These are phyloP conservation scores for Brachypalpus laphriformis DNA, from an alignment of 2,888 invertebrate genomes.

Conservation along the genomic window DNA sequence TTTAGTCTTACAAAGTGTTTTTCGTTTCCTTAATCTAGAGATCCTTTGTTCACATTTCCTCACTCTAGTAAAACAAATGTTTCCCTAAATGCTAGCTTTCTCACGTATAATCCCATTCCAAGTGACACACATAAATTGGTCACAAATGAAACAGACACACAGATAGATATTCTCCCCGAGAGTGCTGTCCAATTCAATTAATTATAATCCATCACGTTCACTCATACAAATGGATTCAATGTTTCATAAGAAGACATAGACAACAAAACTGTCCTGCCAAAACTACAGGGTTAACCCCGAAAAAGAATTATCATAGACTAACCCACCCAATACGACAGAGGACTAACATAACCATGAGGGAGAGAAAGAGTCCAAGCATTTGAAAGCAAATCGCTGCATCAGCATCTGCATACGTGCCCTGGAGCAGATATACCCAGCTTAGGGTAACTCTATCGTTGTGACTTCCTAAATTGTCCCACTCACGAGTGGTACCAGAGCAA, in stretches of 20 bases:
- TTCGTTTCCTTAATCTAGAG: constrained; percentile 23
- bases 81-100: not conserved
- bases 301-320: constrained; percentile 30
- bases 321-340: constrained; percentile 5
- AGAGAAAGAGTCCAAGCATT: constrained; percentile 2
- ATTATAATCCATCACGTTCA: constrained; percentile 72
- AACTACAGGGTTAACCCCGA: constrained; percentile 30
- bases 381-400: constrained; percentile 50
- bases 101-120: not conserved
- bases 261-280: constrained; percentile 32
- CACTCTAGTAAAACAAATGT: not conserved
- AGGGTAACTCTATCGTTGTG: constrained; percentile 50
- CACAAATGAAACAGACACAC: constrained; percentile 37
- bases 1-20: constrained; percentile 11
- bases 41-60: constrained; percentile 1
- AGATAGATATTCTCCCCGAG: constrained; percentile 10
- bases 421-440: constrained; percentile 39
- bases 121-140: constrained; percentile 37
- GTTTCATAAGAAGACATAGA: constrained; percentile 18
- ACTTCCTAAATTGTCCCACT: constrained; percentile 57
- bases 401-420: constrained; percentile 69
- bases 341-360: not conserved
- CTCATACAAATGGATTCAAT: constrained; percentile 30
- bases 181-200: constrained; percentile 68
- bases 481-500: constrained; percentile 9